Base-by-base conservation (phyloP, 2,797 vertebrate genomes). In the Remorina albescens region DNA sequence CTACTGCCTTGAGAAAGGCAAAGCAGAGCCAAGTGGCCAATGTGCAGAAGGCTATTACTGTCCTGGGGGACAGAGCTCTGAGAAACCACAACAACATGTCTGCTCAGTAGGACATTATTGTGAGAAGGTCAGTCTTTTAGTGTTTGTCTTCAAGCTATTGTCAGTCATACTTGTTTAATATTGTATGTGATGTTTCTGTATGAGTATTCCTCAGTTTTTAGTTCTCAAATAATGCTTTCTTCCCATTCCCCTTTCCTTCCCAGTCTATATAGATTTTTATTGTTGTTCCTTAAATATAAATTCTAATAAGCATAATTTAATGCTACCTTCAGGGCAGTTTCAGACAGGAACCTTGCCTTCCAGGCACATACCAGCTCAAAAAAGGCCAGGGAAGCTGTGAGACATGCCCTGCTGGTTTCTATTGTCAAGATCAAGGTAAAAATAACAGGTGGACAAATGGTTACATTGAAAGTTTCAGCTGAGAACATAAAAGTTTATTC, bases 21-120 rank as follows among this genome's bases (percentile, higher is more conserved):
- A 92, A 13, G 82, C 86, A 26, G 90, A 87, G 58, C 95, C 96
- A 13, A 95, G 93, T 10, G 95, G 95, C 34, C 90, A 54, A n/a
- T 97, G 96, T 53, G 82, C 83, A 11, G 84, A 92, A 6, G 95
- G 96, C n/a, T 96, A 94, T 73, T 95, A 94, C 85, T 97, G 96
- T 88, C 95, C 95, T n/a, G 93, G 67, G 54, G 94, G 96, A 58
- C 94, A 95, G 87, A 91, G 54, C 74, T 86, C 90, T 54, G 86
- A 87, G 46, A 87, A 74, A 76, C 93, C 94, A 42, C 74, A 84
- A 51, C 87, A 87, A 54, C 76, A 94, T 74, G 67, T 90, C 69
- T 96, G 95, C 80, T 81, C 83, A 70, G 85, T 69, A 10, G 95
- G 95, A 78, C 92, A 95, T 81, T 93, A 83, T 65, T 95, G 95